phyloP scores from a whole-genome alignment of 2,113 vertebrate species.

The Phaetusa simplex region DNA sequence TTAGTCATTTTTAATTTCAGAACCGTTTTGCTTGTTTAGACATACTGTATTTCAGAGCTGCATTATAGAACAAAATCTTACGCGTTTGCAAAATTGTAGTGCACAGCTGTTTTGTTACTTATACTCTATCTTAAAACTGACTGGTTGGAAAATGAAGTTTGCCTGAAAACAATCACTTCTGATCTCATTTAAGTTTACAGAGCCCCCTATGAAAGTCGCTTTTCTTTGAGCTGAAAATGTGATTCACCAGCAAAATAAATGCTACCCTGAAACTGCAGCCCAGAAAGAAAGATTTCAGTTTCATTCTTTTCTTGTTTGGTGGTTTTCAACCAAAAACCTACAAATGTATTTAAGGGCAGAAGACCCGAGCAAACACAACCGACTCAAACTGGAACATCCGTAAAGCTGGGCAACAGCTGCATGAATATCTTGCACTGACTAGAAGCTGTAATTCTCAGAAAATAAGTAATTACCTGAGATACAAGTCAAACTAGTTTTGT shows the following conservation, averaged over 20 bases:
- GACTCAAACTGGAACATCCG: background rate
- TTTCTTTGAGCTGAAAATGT: constrained; percentile 27
- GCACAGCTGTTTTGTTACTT: constrained; percentile 37
- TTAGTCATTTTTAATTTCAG: constrained; percentile 29
- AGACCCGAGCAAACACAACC: background rate
- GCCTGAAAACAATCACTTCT: constrained; percentile 54
- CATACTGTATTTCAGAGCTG: background rate
- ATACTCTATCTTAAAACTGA: constrained; percentile 38
- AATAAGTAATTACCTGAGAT: background rate
- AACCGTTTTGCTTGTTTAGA: constrained; percentile 33
- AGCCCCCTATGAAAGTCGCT: background rate
- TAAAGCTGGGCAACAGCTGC: background rate
- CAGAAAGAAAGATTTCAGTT: background rate
- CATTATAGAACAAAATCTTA: constrained; percentile 19
- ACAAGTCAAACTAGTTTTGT: background rate
- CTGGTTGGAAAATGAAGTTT: constrained; percentile 59
- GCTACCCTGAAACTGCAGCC: constrained; percentile 10
- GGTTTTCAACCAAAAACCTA: background rate
- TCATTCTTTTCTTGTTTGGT: background rate
- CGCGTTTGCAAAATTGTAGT: constrained; percentile 33
- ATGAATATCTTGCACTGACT: background rate
- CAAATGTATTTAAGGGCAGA: background rate
- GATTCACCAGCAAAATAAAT: constrained; percentile 26
- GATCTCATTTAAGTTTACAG: constrained; percentile 31
- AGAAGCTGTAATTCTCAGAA: background rate